Percentiles rank a stretch among this genome's conserved stretches.
Evolutionary conservation across 2,888 invertebrate species (phyloP).

Genomic region (Stenchaetothrips biformis): DNA sequence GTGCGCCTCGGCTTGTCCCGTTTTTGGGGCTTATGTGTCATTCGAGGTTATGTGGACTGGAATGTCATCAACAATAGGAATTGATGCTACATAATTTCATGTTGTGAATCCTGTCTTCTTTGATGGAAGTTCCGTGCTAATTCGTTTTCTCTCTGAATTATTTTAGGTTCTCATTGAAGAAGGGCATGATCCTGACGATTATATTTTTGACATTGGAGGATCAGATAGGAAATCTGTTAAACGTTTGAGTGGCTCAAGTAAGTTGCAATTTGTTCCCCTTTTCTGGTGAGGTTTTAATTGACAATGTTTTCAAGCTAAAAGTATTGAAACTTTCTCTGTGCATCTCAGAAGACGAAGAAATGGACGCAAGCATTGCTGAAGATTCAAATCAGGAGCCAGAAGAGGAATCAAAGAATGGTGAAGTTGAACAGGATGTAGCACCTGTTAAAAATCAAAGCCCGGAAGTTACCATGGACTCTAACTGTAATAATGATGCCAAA

Average conservation of each 20-base stretch:
- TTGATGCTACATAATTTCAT: not conserved
- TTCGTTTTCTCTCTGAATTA: constrained; percentile 18
- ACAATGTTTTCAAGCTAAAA: not conserved
- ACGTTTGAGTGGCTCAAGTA: constrained; percentile 48
- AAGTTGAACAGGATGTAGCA: constrained; percentile 16
- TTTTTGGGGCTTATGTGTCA: not conserved
- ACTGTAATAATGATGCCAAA: constrained; percentile 42
- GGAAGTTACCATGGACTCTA: not conserved
- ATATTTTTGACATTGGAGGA: constrained; percentile 54
- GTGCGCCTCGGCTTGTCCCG: not conserved
- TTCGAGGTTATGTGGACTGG: not conserved
- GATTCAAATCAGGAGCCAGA: constrained; percentile 26
- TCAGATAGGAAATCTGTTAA: constrained; percentile 50
- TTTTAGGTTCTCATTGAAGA: constrained; percentile 48
- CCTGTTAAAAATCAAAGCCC: constrained; percentile 2
- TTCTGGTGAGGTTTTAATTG: not conserved
- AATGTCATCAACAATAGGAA: not conserved
- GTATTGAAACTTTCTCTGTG: not conserved
- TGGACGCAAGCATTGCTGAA: constrained; percentile 25
- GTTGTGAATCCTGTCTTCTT: not conserved
- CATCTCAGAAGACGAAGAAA: constrained; percentile 24
- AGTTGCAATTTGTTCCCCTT: constrained; percentile 41
- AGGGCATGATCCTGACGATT: constrained; percentile 65
- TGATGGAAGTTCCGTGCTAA: not conserved
- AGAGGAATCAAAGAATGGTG: constrained; percentile 9